Conservation (phyloP, 2,888 invertebrate species). For the Machimus atricapillus region DNA sequence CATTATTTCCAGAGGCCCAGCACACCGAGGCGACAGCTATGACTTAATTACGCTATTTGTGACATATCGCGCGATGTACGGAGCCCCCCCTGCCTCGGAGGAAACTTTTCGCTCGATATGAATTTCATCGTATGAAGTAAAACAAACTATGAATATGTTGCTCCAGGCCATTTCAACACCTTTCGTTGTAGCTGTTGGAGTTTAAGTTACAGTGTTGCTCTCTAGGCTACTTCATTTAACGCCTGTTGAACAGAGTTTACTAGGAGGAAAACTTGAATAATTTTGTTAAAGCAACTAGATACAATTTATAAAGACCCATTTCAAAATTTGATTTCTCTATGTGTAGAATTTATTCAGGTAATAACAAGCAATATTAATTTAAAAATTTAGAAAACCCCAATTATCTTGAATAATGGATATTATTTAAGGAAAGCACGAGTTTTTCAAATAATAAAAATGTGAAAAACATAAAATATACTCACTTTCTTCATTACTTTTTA, state of each 20-base stretch:
- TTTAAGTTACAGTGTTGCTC: background rate
- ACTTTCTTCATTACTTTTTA: too few relatives aligned
- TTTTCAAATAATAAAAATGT: too few relatives aligned
- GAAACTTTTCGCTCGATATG: background rate
- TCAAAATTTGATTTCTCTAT: background rate
- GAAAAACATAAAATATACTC: too few relatives aligned
- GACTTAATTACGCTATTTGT: slow-evolving; percentile 3
- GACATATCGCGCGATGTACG: background rate
- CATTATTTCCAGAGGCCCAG: background rate
- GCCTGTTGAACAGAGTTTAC: background rate
- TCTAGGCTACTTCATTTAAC: background rate
- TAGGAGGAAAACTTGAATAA: background rate
- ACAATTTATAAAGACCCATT: background rate
- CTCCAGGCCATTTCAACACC: background rate
- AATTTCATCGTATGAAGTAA: background rate
- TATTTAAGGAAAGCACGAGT: too few relatives aligned
- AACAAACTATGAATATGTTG: background rate
- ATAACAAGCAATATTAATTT: too few relatives aligned
- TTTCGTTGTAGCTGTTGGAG: background rate
- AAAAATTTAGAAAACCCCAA: too few relatives aligned
- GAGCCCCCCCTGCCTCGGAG: background rate
- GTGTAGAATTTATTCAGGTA: too few relatives aligned
- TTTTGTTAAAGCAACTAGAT: background rate
- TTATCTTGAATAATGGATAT: too few relatives aligned
- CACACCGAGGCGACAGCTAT: background rate